These are phyloP conservation scores for Siniperca undulata DNA, from an alignment of 2,797 vertebrate genomes.

Conservation along the genomic window DNA sequence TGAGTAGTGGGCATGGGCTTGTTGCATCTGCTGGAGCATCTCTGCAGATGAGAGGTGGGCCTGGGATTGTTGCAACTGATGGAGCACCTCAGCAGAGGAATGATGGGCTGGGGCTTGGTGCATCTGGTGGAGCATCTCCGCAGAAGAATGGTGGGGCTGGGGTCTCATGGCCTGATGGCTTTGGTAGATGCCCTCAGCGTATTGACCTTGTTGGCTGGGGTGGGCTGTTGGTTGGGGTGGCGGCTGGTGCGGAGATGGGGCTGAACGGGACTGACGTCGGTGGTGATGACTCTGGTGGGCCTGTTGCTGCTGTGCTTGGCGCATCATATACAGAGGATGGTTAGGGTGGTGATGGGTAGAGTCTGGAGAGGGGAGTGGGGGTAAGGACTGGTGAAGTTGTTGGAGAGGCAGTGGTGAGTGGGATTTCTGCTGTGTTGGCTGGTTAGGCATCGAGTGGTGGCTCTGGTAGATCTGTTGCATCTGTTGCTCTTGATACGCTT, in stretches of 20 bases:
- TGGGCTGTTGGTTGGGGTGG: constrained; percentile 62
- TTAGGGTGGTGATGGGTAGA: constrained; percentile 65
- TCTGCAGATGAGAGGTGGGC: constrained; percentile 70
- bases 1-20: constrained; percentile 45
- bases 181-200: constrained; percentile 79
- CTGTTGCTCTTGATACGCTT: constrained; percentile 75
- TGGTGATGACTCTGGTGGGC: constrained; percentile 67
- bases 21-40: constrained; percentile 74
- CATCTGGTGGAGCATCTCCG: constrained; percentile 77
- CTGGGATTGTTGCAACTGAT: constrained; percentile 74
- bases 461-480: constrained; percentile 81
- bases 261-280: constrained; percentile 77
- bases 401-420: constrained; percentile 78
- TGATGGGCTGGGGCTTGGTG: constrained; percentile 74
- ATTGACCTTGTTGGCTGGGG: constrained; percentile 67
- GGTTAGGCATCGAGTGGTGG: constrained; percentile 85
- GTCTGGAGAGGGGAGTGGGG: constrained; percentile 82
- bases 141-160: constrained; percentile 75
- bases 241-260: constrained; percentile 76
- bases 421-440: constrained; percentile 79
- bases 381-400: constrained; percentile 86
- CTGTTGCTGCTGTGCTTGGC: constrained; percentile 79
- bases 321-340: constrained; percentile 80
- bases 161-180: constrained; percentile 71
- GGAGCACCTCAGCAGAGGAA: constrained; percentile 67